Base-by-base conservation (phyloP, 2,888 invertebrate species). In the Ethmia dodecea region DNA sequence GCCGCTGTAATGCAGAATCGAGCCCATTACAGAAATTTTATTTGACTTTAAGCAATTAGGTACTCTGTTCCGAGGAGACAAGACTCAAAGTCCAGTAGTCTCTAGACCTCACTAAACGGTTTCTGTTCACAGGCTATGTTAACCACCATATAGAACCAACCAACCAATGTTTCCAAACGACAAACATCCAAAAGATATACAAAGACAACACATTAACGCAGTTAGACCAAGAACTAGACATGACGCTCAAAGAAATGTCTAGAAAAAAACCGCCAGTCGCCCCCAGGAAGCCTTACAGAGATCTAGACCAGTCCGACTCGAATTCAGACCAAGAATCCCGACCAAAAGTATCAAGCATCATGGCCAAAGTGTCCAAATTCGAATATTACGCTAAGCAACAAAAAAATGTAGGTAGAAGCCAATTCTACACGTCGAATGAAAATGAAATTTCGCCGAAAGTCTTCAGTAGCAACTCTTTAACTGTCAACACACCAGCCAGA, bases 401-500 rank as follows among this genome's bases (percentile, higher is more conserved):
- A 44, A 89, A 89, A 60, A 88, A 77, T 25, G 56, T 83, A 0
- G 80, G 84, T 0, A 40, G 79, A 28, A 83, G 80, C 37, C 84
- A 86, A 18, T 86, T 86, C 20, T 86, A 75, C 50, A 84, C 78
- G 25, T 59, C 66, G 28, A 73, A 70, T 34, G 83, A 81, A 42
- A 73, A 74, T 1, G 84, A 84, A 48, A 86, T 86, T 14, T 86
- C 92, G 0, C 94, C 94, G 0, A 95, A 95, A 79, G 94, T 95
- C 0, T 95, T 95, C 52, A 91, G 92, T 13, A 88, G 93, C 0
- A 94, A 93, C 57, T 90, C 92, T 5, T 70, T 93, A 5, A 94
- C 94, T 0, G 92, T 93, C 0, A 94, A 92, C 49, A 93, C 93
- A 3, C 94, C 94, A 0, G 94, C 94, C 0, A 93, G 92, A 69